Conservation (phyloP, 2,113 vertebrate genomes). For the Syrmaticus mikado region DNA sequence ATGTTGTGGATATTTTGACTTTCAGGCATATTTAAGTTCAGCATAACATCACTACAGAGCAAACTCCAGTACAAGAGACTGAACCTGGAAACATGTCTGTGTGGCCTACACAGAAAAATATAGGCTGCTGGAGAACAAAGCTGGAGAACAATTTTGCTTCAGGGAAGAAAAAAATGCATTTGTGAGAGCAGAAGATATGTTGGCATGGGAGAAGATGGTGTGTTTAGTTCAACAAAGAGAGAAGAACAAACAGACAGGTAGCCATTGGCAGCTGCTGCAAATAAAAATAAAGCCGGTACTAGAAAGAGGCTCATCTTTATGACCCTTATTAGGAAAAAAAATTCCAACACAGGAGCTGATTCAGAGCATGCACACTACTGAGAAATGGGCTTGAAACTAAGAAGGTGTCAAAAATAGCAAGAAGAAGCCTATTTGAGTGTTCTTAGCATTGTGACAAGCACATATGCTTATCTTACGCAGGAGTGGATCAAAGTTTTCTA, state of each 20-base stretch:
- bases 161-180: neutral
- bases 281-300: neutral
- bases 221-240: neutral
- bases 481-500: neutral
- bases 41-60: neutral
- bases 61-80: neutral
- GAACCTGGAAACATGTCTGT: neutral
- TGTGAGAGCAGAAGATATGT: neutral
- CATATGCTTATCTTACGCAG: neutral
- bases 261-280: rapidly evolving
- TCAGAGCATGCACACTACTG: neutral
- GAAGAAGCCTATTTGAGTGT: neutral
- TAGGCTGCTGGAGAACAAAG: neutral
- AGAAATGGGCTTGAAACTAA: neutral
- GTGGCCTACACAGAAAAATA: neutral
- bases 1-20: neutral
- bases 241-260: neutral
- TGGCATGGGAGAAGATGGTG: neutral
- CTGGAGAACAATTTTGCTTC: neutral
- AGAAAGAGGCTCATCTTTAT: neutral
- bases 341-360: neutral
- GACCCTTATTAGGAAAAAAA: neutral
- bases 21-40: neutral
- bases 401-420: neutral
- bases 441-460: neutral